Percentiles rank a stretch among this genome's conserved stretches.
Conservation (phyloP, 1,140 invertebrate genomes). For the Megalonaias nervosa region DNA sequence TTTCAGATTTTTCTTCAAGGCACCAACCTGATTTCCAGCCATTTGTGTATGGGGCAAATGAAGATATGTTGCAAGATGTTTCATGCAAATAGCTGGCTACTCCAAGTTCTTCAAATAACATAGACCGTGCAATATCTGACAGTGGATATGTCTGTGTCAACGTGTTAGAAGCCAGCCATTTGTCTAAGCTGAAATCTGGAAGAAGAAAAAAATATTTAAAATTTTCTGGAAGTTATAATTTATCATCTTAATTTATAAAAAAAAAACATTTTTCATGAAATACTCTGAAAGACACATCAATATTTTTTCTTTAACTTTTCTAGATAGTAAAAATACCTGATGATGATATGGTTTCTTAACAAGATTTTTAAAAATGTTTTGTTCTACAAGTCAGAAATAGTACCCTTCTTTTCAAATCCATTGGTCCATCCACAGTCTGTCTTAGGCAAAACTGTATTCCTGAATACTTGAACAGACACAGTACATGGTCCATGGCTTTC, state of each 20-base stretch:
- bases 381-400: neutral
- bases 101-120: neutral
- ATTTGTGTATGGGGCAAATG: too few species aligned
- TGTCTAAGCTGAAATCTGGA: constrained; percentile 6
- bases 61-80: neutral
- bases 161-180: neutral
- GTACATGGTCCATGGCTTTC: constrained; percentile 1
- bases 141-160: constrained; percentile 1
- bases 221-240: neutral
- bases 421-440: constrained; percentile 13
- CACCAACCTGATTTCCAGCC: too few species aligned
- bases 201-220: neutral
- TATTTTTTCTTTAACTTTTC: neutral
- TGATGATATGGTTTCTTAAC: neutral
- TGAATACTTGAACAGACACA: neutral
- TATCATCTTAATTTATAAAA: neutral
- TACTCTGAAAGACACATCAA: neutral
- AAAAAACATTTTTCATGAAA: neutral
- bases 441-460: constrained; percentile 10
- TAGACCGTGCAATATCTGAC: neutral
- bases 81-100: constrained; percentile 14
- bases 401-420: constrained; percentile 17
- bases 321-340: too few species aligned
- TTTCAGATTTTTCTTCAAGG: too few species aligned
- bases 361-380: neutral